These are phyloP conservation scores for Drosophila nannoptera DNA, from an alignment of 1,140 invertebrate genomes.

Conservation along the genomic window DNA sequence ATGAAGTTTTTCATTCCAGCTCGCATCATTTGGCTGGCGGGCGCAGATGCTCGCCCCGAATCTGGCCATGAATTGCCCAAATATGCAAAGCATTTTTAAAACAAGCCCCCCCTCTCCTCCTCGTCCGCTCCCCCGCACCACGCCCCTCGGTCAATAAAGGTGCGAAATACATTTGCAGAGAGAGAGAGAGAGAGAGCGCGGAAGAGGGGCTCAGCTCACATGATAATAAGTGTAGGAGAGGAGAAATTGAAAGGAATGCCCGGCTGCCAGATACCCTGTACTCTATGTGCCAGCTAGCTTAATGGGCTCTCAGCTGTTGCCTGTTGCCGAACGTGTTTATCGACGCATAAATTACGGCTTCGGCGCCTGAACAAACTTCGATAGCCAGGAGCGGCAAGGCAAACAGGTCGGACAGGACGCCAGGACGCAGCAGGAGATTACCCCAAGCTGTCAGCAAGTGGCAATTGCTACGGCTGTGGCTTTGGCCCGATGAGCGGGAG, in stretches of 20 bases:
- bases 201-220: too few relatives aligned
- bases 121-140: background rate
- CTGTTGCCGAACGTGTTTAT: too few relatives aligned
- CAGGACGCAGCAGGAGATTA: constrained; percentile 27
- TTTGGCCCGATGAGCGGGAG: constrained; percentile 16
- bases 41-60: constrained; percentile 11
- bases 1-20: constrained; percentile 59
- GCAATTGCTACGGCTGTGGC: constrained; percentile 39
- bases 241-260: too few relatives aligned
- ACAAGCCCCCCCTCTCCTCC: background rate
- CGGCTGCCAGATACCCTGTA: too few relatives aligned
- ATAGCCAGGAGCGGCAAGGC: constrained; percentile 33
- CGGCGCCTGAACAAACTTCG: constrained; percentile 58
- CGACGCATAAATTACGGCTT: constrained; percentile 60
- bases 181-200: too few relatives aligned
- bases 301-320: too few relatives aligned
- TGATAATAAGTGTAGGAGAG: too few relatives aligned
- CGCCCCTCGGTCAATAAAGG: too few relatives aligned
- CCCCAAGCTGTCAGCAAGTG: constrained; percentile 47
- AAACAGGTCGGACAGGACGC: background rate
- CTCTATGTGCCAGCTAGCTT: too few relatives aligned
- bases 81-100: constrained; percentile 40
- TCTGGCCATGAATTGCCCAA: constrained; percentile 11
- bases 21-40: constrained; percentile 1
- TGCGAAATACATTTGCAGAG: too few relatives aligned